Evolutionary conservation across 2,113 vertebrate species (phyloP).

Genomic region (Emydocephalus ijimae): DNA sequence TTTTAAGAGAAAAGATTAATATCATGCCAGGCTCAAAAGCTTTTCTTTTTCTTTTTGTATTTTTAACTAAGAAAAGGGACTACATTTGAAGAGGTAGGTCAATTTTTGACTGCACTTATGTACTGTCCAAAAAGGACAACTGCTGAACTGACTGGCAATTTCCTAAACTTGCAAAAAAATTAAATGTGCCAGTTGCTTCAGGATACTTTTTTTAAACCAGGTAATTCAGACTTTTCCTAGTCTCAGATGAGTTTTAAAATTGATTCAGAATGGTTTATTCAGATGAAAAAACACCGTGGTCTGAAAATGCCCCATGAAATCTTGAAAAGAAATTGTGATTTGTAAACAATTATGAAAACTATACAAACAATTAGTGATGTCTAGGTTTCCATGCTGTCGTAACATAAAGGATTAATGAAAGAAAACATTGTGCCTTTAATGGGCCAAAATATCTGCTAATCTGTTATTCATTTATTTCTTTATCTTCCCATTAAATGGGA

Average conservation of each 20-base stretch:
- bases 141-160: not conserved
- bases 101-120: not conserved
- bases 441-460: not conserved
- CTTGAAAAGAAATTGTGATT: not conserved
- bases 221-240: not conserved
- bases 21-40: not conserved
- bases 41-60: not conserved
- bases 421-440: not conserved
- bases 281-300: not conserved
- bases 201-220: not conserved
- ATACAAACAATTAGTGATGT: too few relatives aligned
- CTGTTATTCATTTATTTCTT: not conserved
- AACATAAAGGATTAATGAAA: not conserved
- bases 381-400: not conserved
- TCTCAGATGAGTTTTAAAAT: not conserved
- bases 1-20: not conserved
- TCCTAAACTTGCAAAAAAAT: not conserved
- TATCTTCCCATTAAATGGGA: not conserved
- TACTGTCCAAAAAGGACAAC: not conserved
- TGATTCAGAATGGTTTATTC: not conserved
- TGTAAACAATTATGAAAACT: not conserved
- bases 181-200: not conserved
- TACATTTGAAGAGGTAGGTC: not conserved
- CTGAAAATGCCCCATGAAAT: not conserved
- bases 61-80: not conserved